phyloP scores from a whole-genome alignment of 2,113 vertebrate species.

The Tragelaphus imberbis region DNA sequence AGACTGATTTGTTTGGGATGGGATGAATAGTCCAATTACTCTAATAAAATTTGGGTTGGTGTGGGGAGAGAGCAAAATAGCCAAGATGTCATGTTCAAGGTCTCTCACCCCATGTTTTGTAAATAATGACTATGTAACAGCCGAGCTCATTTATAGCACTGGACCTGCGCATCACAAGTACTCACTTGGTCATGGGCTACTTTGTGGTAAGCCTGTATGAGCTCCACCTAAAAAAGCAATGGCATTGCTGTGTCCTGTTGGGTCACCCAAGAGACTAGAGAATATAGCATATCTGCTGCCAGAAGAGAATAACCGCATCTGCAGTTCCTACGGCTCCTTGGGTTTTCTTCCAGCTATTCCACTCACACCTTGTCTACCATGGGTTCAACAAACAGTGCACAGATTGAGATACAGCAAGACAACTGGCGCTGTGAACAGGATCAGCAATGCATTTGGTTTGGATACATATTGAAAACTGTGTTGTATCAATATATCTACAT shows the following conservation, averaged over 20 bases:
- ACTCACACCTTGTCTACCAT: neutral
- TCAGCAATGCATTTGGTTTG: neutral
- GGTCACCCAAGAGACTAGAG: neutral
- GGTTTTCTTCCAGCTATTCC: neutral
- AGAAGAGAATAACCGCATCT: neutral
- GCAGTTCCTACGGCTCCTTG: neutral
- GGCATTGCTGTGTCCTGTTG: neutral
- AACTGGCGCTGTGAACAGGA: neutral
- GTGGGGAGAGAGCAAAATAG: neutral
- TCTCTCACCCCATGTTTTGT: neutral
- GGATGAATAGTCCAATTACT: neutral
- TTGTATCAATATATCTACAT: neutral
- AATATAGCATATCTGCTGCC: neutral
- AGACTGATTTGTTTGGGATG: neutral
- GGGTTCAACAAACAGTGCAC: neutral
- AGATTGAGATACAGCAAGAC: neutral
- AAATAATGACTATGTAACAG: neutral
- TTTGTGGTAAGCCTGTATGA: neutral
- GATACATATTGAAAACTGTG: neutral
- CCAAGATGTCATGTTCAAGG: neutral
- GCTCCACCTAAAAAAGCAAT: neutral
- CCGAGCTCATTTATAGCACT: neutral
- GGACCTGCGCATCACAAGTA: fast-evolving
- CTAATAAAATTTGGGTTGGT: neutral
- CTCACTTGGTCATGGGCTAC: neutral